Base-by-base conservation (phyloP, 2,888 invertebrate species). In the Germaria angustata region DNA sequence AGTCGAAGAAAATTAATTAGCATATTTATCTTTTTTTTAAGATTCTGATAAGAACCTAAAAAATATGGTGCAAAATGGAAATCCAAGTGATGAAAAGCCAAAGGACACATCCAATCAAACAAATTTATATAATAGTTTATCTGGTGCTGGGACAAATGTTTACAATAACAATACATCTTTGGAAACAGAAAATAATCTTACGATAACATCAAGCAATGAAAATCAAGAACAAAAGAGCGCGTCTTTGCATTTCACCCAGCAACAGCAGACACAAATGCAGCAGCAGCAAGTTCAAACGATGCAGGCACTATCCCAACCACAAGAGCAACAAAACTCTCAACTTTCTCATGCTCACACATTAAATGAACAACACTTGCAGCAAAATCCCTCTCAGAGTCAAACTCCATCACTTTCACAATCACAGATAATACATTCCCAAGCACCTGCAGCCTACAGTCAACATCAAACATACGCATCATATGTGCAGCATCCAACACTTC, bases 381-480 rank as follows among this genome's bases (percentile, higher is more conserved):
- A 66, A 66, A 55, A n/a, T 24, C 11, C 72, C 5, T 9, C 66
- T 34, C 81, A 75, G 13, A 65, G 75, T 34, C 63, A 53, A 34
- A 22, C 51, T 13, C 22, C 63, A 63, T 13, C 79, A 39, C 65
- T 61, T 61, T 28, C 77, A 2, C 72, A 65, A 9, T 13, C 78
- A 2, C 80, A 75, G 20, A 36, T 80, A 71, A 71, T 82, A 71
- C 79, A 76, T 79, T 76, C 82, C 41, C 82, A 82, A 61, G n/a
- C 65, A 22, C 41, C 79, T 32, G 41, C 82, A 44, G 20, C 68
- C 15, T 80, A 69, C 6, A 75, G 49, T 34, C 76, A 69, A 49
- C 80, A 80, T 75, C 80, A 75, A 41, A 34, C 61, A 6, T 75
- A 80, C 57, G 32, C 68, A 13, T 65, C 68, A 13, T 75, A 79